Evolutionary conservation across 2,888 invertebrate genomes (phyloP).

Genomic region (Ashinkailepas kermadecensis): DNA sequence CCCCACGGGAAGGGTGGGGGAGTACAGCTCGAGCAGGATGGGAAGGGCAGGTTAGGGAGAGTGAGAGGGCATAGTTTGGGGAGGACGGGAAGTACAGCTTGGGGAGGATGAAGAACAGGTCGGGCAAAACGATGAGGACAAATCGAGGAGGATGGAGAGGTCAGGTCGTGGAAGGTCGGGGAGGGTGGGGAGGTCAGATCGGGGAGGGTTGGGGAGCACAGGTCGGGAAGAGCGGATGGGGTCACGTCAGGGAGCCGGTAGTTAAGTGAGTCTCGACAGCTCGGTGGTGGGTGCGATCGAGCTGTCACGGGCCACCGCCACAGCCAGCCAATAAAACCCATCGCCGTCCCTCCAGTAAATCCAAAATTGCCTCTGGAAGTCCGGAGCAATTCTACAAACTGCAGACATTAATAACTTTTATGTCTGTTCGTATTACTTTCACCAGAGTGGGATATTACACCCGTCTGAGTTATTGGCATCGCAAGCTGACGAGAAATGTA

Average conservation of each 20-base stretch:
- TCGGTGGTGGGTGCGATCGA: not conserved
- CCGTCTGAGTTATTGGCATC: not conserved
- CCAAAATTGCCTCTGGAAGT: slow-evolving; percentile 2
- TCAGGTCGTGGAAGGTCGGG: no score
- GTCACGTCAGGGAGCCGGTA: no score
- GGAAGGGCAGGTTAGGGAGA: not conserved
- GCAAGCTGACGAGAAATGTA: slow-evolving; percentile 12
- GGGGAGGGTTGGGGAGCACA: no score
- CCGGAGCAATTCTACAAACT: slow-evolving; percentile 14
- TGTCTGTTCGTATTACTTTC: slow-evolving; percentile 8
- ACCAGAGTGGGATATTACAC: slow-evolving; percentile 7
- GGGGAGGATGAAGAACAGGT: no score
- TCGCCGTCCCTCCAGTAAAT: not conserved
- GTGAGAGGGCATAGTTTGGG: not conserved
- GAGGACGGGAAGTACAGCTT: no score
- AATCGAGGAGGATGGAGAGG: no score
- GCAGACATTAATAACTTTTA: slow-evolving; percentile 13
- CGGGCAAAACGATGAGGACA: no score
- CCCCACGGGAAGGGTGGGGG: not conserved
- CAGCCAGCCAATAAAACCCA: slow-evolving; percentile 8
- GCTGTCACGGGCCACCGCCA: not conserved
- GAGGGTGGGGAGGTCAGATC: no score
- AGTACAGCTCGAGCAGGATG: not conserved
- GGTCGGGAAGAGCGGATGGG: no score
- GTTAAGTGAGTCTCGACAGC: no score